Evolutionary conservation across 53 echinoderm and acorn worm genomes (phyloP).

Genomic region (Stichopus horrens): DNA sequence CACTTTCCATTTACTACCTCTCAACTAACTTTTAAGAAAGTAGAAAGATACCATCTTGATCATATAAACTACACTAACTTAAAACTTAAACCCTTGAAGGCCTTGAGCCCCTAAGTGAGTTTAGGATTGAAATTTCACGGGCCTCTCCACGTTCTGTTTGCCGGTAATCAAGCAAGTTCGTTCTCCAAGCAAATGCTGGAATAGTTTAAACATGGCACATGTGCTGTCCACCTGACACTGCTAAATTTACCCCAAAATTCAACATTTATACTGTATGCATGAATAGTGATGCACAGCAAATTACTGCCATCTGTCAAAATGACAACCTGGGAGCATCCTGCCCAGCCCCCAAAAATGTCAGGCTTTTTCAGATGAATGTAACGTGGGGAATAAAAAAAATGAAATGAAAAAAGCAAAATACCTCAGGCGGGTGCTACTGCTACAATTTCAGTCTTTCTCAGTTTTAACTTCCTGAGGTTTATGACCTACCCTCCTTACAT

Average conservation of each 20-base stretch:
- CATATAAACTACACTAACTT: no score
- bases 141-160: no score
- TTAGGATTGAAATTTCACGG: no score
- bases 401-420: not conserved
- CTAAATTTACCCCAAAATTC: not conserved
- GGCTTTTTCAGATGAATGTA: not conserved
- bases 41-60: no score
- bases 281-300: constrained; percentile 4
- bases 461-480: not conserved
- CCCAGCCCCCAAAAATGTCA: not conserved
- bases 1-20: no score
- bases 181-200: not conserved
- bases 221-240: constrained; percentile 10
- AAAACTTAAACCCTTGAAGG: no score
- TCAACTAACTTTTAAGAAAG: no score
- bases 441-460: not conserved
- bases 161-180: no score
- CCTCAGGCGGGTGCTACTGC: not conserved
- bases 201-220: not conserved
- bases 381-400: not conserved
- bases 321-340: not conserved
- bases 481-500: not conserved
- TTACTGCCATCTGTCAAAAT: constrained; percentile 22
- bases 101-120: no score
- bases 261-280: constrained; percentile 12